Percentiles rank a stretch among this genome's conserved stretches.
Conservation (phyloP, 1,140 invertebrate genomes). For the Centruroides vittatus region DNA sequence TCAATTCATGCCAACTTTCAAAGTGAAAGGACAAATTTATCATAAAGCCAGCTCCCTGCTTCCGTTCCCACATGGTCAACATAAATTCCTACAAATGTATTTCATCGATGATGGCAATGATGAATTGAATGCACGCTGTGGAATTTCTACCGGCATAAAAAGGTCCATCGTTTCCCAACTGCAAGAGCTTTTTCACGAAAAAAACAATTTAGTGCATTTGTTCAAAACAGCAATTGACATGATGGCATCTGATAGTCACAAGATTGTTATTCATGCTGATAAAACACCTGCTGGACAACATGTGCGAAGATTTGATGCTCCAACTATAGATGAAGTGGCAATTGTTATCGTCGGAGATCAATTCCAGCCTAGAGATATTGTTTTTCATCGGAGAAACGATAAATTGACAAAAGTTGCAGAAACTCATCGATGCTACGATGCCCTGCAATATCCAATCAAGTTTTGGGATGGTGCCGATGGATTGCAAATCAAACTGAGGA, state of each 20-base stretch:
- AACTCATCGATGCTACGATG: constrained; percentile 33
- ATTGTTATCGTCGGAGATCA: constrained; percentile 6
- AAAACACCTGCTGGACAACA: constrained; percentile 29
- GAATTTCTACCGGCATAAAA: too few relatives aligned
- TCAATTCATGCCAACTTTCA: too few relatives aligned
- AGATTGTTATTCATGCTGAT: constrained; percentile 23
- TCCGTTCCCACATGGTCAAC: too few relatives aligned
- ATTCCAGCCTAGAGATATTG: constrained; percentile 9
- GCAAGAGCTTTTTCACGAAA: background rate
- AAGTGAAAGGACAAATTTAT: too few relatives aligned
- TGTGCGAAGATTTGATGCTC: constrained; percentile 25
- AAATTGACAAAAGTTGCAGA: constrained; percentile 26
- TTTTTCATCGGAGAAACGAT: constrained; percentile 8
- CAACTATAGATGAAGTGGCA: constrained; percentile 12
- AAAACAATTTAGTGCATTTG: constrained; percentile 7
- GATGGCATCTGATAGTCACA: constrained; percentile 10
- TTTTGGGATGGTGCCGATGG: background rate
- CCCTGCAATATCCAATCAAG: constrained; percentile 29
- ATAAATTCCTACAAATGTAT: too few relatives aligned
- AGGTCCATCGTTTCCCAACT: too few relatives aligned
- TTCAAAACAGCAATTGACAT: constrained; percentile 14
- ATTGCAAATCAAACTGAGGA: constrained; percentile 1
- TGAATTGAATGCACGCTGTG: too few relatives aligned
- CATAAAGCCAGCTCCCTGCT: too few relatives aligned
- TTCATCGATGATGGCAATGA: too few relatives aligned